Conservation (phyloP, 2,888 invertebrate genomes). For the Pseudolycoriella hygida region DNA sequence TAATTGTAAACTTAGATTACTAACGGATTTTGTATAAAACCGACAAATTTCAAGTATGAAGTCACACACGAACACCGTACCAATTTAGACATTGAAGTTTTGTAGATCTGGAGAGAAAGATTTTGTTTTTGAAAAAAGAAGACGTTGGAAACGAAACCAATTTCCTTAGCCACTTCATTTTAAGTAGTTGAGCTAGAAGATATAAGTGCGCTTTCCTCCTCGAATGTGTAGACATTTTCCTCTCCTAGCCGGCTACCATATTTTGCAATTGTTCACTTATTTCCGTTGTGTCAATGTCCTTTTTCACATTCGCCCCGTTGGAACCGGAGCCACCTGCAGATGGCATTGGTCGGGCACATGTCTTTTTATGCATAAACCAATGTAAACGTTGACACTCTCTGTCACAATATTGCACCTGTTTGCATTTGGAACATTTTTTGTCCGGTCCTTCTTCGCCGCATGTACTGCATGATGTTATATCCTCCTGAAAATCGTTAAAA, state of each 20-base stretch:
- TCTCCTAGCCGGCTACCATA: constrained; percentile 20
- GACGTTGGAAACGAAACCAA: no score
- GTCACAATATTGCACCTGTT: constrained; percentile 84
- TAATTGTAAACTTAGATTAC: no score
- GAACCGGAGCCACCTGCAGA: constrained; percentile 12
- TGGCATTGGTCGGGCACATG: constrained; percentile 41
- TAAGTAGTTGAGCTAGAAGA: no score
- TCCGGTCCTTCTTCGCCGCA: constrained; percentile 79
- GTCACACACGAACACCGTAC: no score
- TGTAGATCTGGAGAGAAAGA: no score
- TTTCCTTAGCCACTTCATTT: no score
- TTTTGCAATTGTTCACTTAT: constrained; percentile 35
- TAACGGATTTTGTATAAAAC: no score
- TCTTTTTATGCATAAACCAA: constrained; percentile 82
- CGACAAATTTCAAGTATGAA: no score
- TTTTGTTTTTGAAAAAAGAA: no score
- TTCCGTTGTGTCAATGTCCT: constrained; percentile 30
- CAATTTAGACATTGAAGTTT: no score
- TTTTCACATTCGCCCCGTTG: constrained; percentile 12
- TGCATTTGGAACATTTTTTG: constrained; percentile 91
- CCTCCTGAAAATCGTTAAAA: constrained; percentile 22
- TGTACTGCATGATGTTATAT: constrained; percentile 55
- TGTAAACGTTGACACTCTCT: constrained; percentile 85
- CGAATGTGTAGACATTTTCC: no score
- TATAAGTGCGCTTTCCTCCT: no score